Conservation (phyloP, 2,888 invertebrate species). For the Orthosia incerta region DNA sequence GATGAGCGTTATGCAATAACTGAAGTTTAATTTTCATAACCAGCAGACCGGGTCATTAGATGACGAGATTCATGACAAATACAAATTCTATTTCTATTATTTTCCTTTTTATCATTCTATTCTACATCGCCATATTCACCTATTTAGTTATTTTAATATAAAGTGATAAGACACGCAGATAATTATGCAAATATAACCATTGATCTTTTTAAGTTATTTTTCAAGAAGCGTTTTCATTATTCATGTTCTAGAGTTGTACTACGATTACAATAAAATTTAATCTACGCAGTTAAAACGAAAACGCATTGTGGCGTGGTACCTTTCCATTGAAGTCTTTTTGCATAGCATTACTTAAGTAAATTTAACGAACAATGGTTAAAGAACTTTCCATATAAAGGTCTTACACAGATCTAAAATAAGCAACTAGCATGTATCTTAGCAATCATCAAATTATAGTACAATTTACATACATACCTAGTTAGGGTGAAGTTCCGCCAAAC, state of each 20-base stretch:
- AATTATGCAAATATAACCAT: neutral
- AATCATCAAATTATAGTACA: neutral
- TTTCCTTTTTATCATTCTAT: no score
- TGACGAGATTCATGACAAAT: neutral
- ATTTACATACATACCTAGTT: neutral
- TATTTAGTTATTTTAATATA: no score
- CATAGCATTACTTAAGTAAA: neutral
- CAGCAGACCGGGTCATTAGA: neutral
- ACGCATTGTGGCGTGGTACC: no score
- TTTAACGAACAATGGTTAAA: neutral
- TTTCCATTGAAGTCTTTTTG: no score
- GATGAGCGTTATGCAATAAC: neutral
- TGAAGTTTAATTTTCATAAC: conserved; percentile 7
- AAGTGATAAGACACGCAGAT: neutral
- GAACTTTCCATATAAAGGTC: neutral
- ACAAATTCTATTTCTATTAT: no score
- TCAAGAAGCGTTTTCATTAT: no score
- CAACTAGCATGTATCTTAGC: neutral
- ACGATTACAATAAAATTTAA: no score
- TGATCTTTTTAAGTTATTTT: no score
- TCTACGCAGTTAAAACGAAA: no score
- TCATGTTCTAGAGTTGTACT: no score
- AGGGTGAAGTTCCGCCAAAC: conserved; percentile 14
- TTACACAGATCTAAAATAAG: conserved; percentile 6
- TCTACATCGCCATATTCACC: no score